These are phyloP conservation scores for Samia ricini DNA, from an alignment of 1,140 invertebrate genomes.

Conservation along the genomic window DNA sequence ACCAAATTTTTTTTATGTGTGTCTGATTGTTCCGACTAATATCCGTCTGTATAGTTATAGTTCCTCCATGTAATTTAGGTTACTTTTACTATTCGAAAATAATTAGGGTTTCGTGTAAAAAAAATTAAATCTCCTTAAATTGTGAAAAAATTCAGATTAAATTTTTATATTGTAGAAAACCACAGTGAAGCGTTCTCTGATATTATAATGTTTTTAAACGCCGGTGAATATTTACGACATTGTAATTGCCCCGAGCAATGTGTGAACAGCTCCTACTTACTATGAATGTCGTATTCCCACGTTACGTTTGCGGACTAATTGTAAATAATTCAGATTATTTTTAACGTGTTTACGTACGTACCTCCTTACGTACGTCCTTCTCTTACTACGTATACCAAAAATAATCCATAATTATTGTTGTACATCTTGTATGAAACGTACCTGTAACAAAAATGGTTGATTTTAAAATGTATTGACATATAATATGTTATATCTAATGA, in stretches of 20 bases:
- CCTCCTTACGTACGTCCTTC: not conserved
- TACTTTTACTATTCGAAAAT: too few relatives aligned
- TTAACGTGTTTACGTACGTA: not conserved
- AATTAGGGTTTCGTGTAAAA: too few relatives aligned
- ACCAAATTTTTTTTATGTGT: too few relatives aligned
- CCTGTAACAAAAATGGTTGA: slow-evolving; percentile 29
- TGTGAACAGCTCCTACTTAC: slow-evolving; percentile 22
- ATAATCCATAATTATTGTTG: not conserved
- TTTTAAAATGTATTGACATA: not conserved
- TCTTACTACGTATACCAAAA: slow-evolving; percentile 19
- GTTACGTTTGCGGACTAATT: slow-evolving; percentile 1
- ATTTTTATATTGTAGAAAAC: not conserved
- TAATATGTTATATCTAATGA: too few relatives aligned
- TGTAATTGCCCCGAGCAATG: slow-evolving; percentile 24
- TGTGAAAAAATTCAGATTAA: too few relatives aligned
- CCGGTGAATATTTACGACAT: slow-evolving; percentile 34
- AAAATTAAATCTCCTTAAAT: too few relatives aligned
- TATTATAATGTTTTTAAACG: not conserved
- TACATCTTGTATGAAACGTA: slow-evolving; percentile 14
- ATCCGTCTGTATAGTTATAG: too few relatives aligned
- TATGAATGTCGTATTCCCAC: slow-evolving; percentile 19
- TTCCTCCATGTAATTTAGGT: too few relatives aligned
- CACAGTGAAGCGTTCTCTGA: not conserved
- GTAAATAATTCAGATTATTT: slow-evolving; percentile 11
- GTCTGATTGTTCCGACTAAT: too few relatives aligned